A percentile compares a stretch with the other conserved stretches of the same genome.
phyloP scores from a whole-genome alignment of 2,888 invertebrate species.

The Coecobrya sp. region DNA sequence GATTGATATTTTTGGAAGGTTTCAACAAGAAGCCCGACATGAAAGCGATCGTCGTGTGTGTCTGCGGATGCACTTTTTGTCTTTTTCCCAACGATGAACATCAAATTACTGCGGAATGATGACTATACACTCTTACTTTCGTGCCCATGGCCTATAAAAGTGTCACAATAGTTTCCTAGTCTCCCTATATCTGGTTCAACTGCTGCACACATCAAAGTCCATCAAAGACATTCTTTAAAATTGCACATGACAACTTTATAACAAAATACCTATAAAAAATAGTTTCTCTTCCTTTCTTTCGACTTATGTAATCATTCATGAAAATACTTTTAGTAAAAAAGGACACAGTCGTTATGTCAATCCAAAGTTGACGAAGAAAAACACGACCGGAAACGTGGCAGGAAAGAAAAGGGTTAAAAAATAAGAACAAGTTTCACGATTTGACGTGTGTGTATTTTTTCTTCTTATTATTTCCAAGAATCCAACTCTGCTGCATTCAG shows the following conservation, averaged over 20 bases:
- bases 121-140: neutral
- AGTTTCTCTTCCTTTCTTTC: neutral
- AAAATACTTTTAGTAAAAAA: neutral
- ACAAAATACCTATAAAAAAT: neutral
- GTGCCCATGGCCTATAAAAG: neutral
- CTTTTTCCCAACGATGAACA: neutral
- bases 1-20: conserved; percentile 30
- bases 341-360: conserved; percentile 14
- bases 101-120: neutral
- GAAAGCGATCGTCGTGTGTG: neutral
- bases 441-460: conserved; percentile 16
- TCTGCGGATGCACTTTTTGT: neutral
- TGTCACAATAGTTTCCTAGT: too few species aligned
- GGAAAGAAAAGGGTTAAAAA: conserved; percentile 30
- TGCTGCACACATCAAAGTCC: too few species aligned
- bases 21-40: neutral
- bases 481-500: neutral
- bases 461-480: neutral
- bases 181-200: too few species aligned
- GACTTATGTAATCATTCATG: neutral
- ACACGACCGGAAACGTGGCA: conserved; percentile 41
- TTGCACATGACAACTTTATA: neutral
- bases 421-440: conserved; percentile 29
- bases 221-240: neutral
- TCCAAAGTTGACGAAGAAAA: conserved; percentile 27